Evolutionary conservation across 2,888 invertebrate species (phyloP), one percentile per base, ranked within the genome.

Genomic region (Epinotia ramella): DNA sequence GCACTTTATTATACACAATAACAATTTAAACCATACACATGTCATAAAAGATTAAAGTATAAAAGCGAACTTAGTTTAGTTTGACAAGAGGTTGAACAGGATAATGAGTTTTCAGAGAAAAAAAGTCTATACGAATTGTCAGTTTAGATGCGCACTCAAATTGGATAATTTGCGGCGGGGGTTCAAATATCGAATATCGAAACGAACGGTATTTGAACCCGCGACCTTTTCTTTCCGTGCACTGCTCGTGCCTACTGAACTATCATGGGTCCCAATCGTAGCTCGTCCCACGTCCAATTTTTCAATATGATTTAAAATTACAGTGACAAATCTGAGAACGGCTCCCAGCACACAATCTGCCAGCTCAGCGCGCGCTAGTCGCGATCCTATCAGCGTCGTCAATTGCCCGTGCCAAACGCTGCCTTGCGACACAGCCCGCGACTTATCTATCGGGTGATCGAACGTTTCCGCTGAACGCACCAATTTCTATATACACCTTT

Each of bases 371-470:
- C 85, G 85, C 90, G 94, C 94, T 94, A 89, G 93, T 89, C 86
- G 86, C 91, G 94, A 94, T 95, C 89, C 93, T 95, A 95, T 95
- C 95, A 95, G 90, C 85, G 88, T 87, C 93, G 93, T 94, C 94
- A 95, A 95, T 95, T 94, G 95, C 94, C 92, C 94, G 94, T 94
- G 94, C 94, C 95, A 94, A 93, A 94, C 91, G 92, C 93, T 91
- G 91, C 89, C 82, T 79, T 78, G 81, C 81, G 82, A 80, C 77
- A 77, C 78, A 79, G 77, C 83, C 79, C 81, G 79, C 80, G 78
- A 78, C 78, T 73, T 79, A 72, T 78, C 73, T 78, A 77, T 79
- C 88, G 87, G 85, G 90, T 92, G 93, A 94, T 94, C 89, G 92
- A 93, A 88, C 84, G 92, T 87, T 93, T 94, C 93, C 93, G 91